Conservation (phyloP, 2,888 invertebrate genomes). For the Balanococcus diminutus region DNA sequence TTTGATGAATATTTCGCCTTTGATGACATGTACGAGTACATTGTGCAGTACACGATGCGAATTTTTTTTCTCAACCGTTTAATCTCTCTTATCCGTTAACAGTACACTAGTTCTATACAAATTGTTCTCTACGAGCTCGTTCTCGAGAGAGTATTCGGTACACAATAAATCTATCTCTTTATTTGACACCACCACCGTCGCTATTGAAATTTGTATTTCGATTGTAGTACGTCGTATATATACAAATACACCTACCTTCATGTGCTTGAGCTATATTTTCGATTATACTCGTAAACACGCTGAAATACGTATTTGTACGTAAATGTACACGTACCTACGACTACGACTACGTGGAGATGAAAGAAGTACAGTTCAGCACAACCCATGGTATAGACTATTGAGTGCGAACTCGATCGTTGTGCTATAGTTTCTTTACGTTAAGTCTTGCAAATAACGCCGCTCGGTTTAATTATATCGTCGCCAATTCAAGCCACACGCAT, state of each 20-base stretch:
- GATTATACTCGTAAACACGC: neutral
- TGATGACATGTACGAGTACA: neutral
- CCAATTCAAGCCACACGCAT: slow-evolving; percentile 20
- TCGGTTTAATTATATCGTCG: slow-evolving; percentile 12
- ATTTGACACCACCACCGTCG: neutral
- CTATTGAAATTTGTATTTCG: neutral
- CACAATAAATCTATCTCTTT: neutral
- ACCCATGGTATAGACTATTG: too few relatives aligned
- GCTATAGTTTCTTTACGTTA: neutral
- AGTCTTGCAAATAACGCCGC: neutral
- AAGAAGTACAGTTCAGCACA: neutral
- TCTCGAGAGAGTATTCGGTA: neutral
- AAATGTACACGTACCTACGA: neutral
- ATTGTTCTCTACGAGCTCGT: neutral
- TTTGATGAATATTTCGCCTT: neutral
- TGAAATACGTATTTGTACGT: neutral
- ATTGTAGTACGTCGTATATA: neutral
- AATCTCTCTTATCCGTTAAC: neutral
- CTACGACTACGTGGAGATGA: neutral
- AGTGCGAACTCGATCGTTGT: neutral
- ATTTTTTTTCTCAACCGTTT: neutral
- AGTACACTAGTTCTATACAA: neutral
- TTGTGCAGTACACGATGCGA: neutral
- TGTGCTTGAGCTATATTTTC: neutral
- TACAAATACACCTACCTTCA: neutral